phyloP scores from a whole-genome alignment of 2,888 invertebrate species.

The Nephrotoma appendiculata region DNA sequence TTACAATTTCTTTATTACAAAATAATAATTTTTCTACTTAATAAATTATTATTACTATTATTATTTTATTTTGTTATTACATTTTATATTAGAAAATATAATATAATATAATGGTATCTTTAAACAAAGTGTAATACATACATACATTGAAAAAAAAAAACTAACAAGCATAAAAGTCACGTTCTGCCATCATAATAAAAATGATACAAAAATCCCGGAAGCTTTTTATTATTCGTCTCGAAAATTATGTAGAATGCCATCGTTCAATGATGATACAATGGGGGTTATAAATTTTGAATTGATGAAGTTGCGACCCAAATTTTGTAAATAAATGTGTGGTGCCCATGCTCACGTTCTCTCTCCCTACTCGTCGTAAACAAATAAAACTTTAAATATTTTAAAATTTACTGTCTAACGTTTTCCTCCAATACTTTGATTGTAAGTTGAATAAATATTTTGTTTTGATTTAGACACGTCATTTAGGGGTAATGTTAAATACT shows the following conservation, averaged over 20 bases:
- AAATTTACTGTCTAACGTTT: no score
- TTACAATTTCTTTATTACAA: background rate
- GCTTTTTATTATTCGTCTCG: background rate
- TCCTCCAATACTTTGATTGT: no score
- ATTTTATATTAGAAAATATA: background rate
- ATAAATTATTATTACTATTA: background rate
- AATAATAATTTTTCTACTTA: background rate
- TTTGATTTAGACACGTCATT: no score
- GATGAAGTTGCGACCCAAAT: background rate
- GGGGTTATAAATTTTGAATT: background rate
- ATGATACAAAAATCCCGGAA: background rate
- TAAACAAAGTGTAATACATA: background rate
- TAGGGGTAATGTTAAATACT: no score
- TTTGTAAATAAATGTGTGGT: no score
- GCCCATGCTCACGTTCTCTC: no score
- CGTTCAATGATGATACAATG: background rate
- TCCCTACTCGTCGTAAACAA: no score
- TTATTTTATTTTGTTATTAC: background rate
- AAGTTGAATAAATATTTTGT: no score
- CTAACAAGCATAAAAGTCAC: background rate
- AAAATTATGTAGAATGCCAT: background rate
- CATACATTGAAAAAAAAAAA: background rate
- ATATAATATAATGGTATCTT: background rate
- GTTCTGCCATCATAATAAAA: background rate
- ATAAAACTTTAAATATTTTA: no score